These are phyloP conservation scores for Serilophus lunatus DNA, from an alignment of 2,113 vertebrate genomes.

Conservation along the genomic window DNA sequence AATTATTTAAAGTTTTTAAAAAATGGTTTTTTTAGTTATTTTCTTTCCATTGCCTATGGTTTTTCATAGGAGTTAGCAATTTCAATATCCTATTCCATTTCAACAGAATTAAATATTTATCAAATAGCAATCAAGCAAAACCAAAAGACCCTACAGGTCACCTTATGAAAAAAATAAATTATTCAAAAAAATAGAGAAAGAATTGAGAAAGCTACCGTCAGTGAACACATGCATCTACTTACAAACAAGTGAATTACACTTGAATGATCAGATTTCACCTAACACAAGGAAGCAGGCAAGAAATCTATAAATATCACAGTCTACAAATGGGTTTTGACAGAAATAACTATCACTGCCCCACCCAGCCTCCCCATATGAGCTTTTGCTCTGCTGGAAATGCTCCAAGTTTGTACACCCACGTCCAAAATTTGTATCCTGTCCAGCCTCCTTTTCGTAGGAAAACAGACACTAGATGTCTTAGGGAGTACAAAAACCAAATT, in stretches of 20 bases:
- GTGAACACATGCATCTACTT: background rate
- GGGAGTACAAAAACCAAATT: background rate
- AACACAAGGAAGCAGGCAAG: background rate
- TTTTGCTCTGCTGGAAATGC: background rate
- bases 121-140: background rate
- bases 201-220: background rate
- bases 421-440: background rate
- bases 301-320: background rate
- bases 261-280: background rate
- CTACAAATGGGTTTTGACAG: background rate
- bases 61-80: background rate
- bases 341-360: background rate
- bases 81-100: background rate
- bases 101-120: background rate
- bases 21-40: background rate
- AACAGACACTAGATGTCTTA: fast-evolving
- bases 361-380: background rate
- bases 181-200: background rate
- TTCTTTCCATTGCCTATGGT: background rate
- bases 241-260: background rate
- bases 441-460: background rate
- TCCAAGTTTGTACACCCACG: background rate
- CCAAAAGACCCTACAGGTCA: background rate
- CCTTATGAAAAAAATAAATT: background rate
- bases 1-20: background rate